phyloP scores from a whole-genome alignment of 2,113 vertebrate species.

The Siniperca knerii region DNA sequence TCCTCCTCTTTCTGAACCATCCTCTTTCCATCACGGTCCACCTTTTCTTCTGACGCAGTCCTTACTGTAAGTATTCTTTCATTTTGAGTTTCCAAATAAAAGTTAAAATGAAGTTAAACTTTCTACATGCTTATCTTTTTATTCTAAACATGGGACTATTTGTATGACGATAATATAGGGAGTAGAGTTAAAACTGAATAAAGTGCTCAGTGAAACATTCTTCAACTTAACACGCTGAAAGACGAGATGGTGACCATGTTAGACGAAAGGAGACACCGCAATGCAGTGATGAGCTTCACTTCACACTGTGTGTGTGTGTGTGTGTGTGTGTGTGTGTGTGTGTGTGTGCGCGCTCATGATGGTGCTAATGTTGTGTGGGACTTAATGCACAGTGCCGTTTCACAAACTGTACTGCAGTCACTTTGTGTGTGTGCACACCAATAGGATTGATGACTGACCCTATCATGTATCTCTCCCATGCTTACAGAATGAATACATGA shows the following conservation, averaged over 20 bases:
- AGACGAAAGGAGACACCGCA: neutral
- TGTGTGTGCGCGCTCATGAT: neutral
- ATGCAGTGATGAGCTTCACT: neutral
- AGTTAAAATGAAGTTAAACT: neutral
- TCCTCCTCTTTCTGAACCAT: conserved; percentile 38
- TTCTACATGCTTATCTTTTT: neutral
- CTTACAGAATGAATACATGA: conserved; percentile 94
- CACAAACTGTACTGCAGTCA: neutral
- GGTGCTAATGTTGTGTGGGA: neutral
- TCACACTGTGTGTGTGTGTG: neutral
- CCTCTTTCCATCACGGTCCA: neutral
- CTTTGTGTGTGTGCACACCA: neutral
- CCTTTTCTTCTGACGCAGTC: conserved; percentile 57
- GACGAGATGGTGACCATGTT: neutral
- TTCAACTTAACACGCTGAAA: neutral
- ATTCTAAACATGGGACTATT: neutral
- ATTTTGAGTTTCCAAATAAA: neutral
- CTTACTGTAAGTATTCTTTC: conserved; percentile 72
- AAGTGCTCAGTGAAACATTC: neutral
- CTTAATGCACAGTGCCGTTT: neutral
- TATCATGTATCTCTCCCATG: neutral
- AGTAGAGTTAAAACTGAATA: neutral
- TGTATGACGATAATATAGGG: neutral
- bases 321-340: too few species aligned
- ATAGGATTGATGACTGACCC: neutral